Base-by-base conservation (phyloP, 92 coral and sea anemone species). In the Siderastrea siderea region DNA sequence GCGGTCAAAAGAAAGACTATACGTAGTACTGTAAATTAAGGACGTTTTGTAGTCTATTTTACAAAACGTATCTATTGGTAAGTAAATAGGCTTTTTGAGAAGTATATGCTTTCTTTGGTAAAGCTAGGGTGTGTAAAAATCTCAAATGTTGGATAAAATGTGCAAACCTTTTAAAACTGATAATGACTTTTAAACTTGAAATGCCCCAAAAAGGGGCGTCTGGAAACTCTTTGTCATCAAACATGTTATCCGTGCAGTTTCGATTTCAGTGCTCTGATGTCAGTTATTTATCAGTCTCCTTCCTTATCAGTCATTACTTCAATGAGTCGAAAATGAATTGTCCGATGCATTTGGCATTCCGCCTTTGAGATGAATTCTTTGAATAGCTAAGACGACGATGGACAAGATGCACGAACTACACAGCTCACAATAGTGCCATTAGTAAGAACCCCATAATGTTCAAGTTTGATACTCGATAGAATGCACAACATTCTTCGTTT, bases 241-340 rank as follows among this genome's bases (percentile, higher is more conserved):
- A 4, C 7, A 3, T 74, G 62, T 53, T 14, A 44, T 52, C 57
- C 46, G 14, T 57, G 49, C 47, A 71, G 17, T 51, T 48, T n/a
- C 43, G 51, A 44, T 81, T 53, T 69, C 65, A 5, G 17, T 48
- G 58, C 52, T 68, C 50, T 17, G 44, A 1, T 81, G 77, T 46
- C 85, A 81, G 66, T 63, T 71, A 67, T 82, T 82, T 82, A 71
- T 82, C 78, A 82, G 68, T 45, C 49, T 47, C 47, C 67, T n/a
- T 10, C 6, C 62, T 55, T 55, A 69, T 81, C 77, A 45, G 46
- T 69, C 17, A 49, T 13, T 51, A 45, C 19, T 81, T 81, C 69
- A 15, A 68, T 50, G 16, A 60, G 52, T 69, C n/a, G 63, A 50
- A 66, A 67, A 52, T 44, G 62, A 26, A 66, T 38, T 54, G 52